These are phyloP conservation scores for Anguilla rostrata DNA, from an alignment of 2,113 vertebrate genomes.

Conservation along the genomic window DNA sequence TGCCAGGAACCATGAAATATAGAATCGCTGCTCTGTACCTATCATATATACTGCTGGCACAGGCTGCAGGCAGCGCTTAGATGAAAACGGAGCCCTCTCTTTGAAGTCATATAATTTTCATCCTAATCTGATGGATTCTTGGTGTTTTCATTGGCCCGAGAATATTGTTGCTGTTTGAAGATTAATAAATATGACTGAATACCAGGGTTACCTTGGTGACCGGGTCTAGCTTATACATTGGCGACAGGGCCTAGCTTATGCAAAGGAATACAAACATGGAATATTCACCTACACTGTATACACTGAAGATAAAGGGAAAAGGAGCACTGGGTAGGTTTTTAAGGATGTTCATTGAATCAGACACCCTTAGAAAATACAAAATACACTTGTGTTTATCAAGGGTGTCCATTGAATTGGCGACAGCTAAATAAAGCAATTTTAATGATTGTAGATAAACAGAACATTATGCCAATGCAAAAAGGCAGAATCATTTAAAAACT, in stretches of 20 bases:
- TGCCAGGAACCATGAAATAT: constrained; percentile 3
- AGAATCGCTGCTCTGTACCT: background rate
- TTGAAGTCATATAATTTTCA: background rate
- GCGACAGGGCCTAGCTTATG: background rate
- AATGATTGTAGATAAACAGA: background rate
- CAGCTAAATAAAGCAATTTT: background rate
- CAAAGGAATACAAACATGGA: background rate
- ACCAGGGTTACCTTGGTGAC: constrained; percentile 13
- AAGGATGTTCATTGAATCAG: background rate
- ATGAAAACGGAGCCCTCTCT: constrained; percentile 11
- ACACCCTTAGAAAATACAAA: too few relatives aligned
- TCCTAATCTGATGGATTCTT: constrained; percentile 18
- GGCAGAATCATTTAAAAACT: background rate
- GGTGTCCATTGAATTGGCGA: background rate
- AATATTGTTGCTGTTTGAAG: constrained; percentile 12
- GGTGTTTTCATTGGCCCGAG: background rate
- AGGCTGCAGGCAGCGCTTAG: constrained; percentile 10
- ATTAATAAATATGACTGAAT: constrained; percentile 10
- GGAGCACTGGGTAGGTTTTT: background rate
- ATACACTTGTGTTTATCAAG: background rate
- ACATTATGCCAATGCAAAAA: background rate
- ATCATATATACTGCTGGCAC: background rate
- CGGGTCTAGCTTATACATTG: background rate
- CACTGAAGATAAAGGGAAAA: background rate
- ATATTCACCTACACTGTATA: background rate